Evolutionary conservation across 92 coral and sea anemone species (phyloP).

Genomic region (Muricea muricata): DNA sequence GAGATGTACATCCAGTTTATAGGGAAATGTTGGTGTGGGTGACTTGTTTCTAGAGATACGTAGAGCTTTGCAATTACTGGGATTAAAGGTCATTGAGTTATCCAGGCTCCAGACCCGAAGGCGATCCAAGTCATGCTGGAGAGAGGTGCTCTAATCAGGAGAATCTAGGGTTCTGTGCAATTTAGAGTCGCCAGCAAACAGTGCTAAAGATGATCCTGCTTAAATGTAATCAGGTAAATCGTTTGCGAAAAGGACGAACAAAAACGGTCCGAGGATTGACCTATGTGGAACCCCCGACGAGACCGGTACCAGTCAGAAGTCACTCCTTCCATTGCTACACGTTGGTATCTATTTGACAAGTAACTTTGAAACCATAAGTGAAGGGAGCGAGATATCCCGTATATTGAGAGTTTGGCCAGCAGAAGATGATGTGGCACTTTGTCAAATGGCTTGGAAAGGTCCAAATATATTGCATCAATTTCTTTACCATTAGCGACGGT

Average conservation of each 20-base stretch:
- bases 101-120: too few species aligned
- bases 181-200: constrained; percentile 62
- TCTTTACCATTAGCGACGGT: constrained; percentile 48
- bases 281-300: neutral
- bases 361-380: constrained; percentile 45
- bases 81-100: too few species aligned
- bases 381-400: neutral
- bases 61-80: too few species aligned
- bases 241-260: constrained; percentile 30
- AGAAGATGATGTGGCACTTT: neutral
- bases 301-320: neutral
- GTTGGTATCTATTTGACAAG: neutral
- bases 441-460: constrained; percentile 43
- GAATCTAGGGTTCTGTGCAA: constrained; percentile 34
- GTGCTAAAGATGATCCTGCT: constrained; percentile 31
- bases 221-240: constrained; percentile 32
- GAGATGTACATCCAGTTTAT: too few species aligned
- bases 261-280: neutral
- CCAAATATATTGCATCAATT: constrained; percentile 56
- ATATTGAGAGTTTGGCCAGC: neutral
- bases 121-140: too few species aligned
- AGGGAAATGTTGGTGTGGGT: too few species aligned
- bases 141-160: too few species aligned
- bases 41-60: too few species aligned
- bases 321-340: constrained; percentile 1